Conservation (phyloP, 1,140 invertebrate species). For the Antheraea pernyi region DNA sequence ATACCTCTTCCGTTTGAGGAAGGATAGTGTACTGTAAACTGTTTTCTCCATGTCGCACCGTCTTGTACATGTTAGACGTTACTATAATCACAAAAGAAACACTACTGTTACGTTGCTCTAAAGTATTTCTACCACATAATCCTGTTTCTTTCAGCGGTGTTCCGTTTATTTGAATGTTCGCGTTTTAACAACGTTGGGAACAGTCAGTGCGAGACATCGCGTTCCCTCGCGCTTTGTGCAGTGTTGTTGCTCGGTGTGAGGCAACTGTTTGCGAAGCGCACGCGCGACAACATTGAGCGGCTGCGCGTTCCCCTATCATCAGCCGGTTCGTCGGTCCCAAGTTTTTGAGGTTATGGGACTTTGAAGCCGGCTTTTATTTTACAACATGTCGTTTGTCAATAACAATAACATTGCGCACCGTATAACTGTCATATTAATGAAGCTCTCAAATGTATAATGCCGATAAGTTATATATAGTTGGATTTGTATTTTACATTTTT, state of each 20-base stretch:
- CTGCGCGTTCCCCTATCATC: constrained; percentile 57
- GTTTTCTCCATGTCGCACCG: constrained; percentile 85
- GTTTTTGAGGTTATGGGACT: constrained; percentile 73
- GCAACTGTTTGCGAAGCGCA: constrained; percentile 38
- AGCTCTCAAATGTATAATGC: background rate
- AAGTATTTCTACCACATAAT: constrained; percentile 57
- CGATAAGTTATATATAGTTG: background rate
- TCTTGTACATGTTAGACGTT: constrained; percentile 83
- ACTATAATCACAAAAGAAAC: constrained; percentile 48
- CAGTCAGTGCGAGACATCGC: constrained; percentile 47
- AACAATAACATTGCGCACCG: constrained; percentile 41
- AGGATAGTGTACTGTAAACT: constrained; percentile 87
- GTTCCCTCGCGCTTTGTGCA: constrained; percentile 58
- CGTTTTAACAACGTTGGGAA: constrained; percentile 47
- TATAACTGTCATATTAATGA: background rate
- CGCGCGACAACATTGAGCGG: constrained; percentile 75
- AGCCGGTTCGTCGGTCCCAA: constrained; percentile 39
- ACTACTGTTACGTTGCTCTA: constrained; percentile 46
- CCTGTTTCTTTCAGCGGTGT: constrained; percentile 39
- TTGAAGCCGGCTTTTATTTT: constrained; percentile 51
- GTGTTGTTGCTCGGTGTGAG: constrained; percentile 33
- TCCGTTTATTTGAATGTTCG: constrained; percentile 29
- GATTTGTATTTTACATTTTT: background rate
- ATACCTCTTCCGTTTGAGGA: constrained; percentile 84
- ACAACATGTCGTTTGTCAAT: constrained; percentile 29